Evolutionary conservation across 2,113 vertebrate species (phyloP), one percentile per base, ranked within the genome.

Genomic region (Procavia capensis): DNA sequence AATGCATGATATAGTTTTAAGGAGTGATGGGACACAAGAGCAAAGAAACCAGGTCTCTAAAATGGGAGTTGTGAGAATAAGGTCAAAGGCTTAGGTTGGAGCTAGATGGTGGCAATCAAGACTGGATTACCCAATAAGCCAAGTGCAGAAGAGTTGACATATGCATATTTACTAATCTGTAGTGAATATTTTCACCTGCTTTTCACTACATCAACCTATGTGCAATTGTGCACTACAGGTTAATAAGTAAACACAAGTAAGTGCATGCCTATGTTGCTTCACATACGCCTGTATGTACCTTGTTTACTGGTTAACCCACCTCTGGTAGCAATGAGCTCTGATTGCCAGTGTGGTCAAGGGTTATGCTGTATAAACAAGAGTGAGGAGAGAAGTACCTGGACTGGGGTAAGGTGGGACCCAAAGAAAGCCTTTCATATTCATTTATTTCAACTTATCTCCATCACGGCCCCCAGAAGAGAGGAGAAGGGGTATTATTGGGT

Each of bases 401-500:
- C 31, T 43, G n/a, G 31, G 22, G 36, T 75, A 61, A 85, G 47
- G 14, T 39, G 25, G 29, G 61, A 29, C 54, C 68, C 7, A 34
- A 19, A 50, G 20, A 57, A 6, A 87, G 82, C 27, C 36, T 78
- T 20, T 39, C 50, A 31, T 25, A 47, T 83, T 81, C 31, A 45
- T 34, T 64, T 90, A 61, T 87, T 91, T 74, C 43, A 78, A 47
- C 39, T 74, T 86, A 31, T 84, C 47, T 91, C 66, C 72, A 70
- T 45, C 24, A 39, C 24, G 68, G 68, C 31, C 61, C 74, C 80
- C 19, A 39, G 68, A 81, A 43, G 4, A 54, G 36, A 81, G 5
- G 19, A 22, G 25, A 76, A 79, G 9, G 25, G 10, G 20, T 57
- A 11, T 59, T 39, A 72, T 27, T 88, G 70, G 45, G 43, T 47